These are phyloP conservation scores for Calycopis cecrops DNA, from an alignment of 1,140 invertebrate genomes.

Conservation along the genomic window DNA sequence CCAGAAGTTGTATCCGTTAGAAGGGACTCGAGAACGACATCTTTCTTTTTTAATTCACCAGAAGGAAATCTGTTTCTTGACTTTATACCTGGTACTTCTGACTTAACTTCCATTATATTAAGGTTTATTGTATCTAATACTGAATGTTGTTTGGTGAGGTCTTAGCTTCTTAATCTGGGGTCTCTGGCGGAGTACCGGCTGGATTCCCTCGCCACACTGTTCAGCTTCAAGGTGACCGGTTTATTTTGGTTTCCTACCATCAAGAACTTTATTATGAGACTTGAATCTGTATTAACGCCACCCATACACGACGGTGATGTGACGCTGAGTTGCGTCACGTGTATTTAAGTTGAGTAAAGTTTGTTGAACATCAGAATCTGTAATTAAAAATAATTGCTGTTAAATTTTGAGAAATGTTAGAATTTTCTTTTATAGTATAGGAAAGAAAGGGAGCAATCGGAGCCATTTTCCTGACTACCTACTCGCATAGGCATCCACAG, in stretches of 20 bases:
- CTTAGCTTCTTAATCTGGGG: constrained; percentile 68
- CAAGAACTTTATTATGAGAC: constrained; percentile 41
- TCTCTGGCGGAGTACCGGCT: constrained; percentile 69
- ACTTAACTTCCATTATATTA: constrained; percentile 45
- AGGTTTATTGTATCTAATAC: constrained; percentile 29
- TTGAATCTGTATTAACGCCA: constrained; percentile 29
- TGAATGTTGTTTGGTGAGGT: constrained; percentile 19
- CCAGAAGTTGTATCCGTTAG: constrained; percentile 62
- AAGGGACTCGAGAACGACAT: constrained; percentile 49
- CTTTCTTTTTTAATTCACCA: constrained; percentile 30
- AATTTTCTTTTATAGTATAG: too few relatives aligned
- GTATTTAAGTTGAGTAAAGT: not conserved
- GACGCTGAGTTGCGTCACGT: constrained; percentile 25
- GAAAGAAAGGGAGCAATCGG: too few relatives aligned
- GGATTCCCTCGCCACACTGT: constrained; percentile 59
- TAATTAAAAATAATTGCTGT: constrained; percentile 14
- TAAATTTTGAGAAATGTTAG: not conserved
- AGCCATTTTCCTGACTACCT: too few relatives aligned
- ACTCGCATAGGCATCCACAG: too few relatives aligned
- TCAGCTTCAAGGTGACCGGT: constrained; percentile 58
- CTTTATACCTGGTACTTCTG: constrained; percentile 35
- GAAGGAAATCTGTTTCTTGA: constrained; percentile 42
- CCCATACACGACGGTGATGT: constrained; percentile 37
- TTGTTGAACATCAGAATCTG: constrained; percentile 15
- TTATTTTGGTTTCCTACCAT: constrained; percentile 67